Base-by-base conservation (phyloP, 2,113 vertebrate genomes). In the Sakesphorus luctuosus region DNA sequence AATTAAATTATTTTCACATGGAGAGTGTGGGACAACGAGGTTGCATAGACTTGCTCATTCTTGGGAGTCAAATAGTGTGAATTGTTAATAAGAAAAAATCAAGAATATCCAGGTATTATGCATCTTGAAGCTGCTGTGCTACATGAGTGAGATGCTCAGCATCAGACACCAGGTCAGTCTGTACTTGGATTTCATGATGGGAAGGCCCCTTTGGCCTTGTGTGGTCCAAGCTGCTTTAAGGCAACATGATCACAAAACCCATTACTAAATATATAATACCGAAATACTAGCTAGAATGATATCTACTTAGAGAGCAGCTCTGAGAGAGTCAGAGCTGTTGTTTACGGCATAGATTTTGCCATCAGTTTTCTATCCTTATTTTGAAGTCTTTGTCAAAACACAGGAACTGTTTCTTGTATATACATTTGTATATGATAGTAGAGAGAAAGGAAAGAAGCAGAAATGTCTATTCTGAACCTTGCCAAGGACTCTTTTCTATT, bases 1-100 rank as follows among this genome's bases (percentile, higher is more conserved):
- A 56, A 76, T 56, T 3, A 7, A 19, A 11, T 2, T 56, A 4
- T 68, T 92, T 92, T 49, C 24, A 40, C 13, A 1, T 18, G 33
- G 25, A 53, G 5, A 0, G 0, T 33, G 18, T 44, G 33, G 29
- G 29, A 36, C 12, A 44, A 3, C 1, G 49, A 20, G 6, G 3
- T 81, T 87, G 59, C 43, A 43, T 3, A 29, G 61, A 35, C 43
- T 23, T 72, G 25, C 6, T 82, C 12, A 0, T 52, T 75, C 63
- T 19, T 23, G 44, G 38, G 18, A 67, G 7, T 38, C 29, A 63
- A 71, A 72, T 67, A 3, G 3, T 14, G 20, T 21, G 10, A 26
- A 20, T 14, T 55, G 2, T 49, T 55, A 49, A 62, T 40, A 3
- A 33, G 63, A 38, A 74, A 77, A 24, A 38, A 6, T 33, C 8